Evolutionary conservation across 2,888 invertebrate genomes (phyloP), one percentile per base, ranked within the genome.

Genomic region (Nomada hirtipes): DNA sequence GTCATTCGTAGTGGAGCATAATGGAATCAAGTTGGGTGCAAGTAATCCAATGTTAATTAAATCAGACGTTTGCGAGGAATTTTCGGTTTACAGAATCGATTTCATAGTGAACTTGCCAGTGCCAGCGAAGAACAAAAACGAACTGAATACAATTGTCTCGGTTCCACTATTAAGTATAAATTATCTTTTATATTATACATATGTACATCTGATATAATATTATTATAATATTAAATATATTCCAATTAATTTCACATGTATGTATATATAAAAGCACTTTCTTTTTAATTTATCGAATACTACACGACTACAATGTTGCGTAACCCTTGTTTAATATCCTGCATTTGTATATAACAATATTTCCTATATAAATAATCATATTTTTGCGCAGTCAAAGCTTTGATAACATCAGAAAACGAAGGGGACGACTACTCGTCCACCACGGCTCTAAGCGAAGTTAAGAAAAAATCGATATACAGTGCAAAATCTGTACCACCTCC

Each of bases 121-220:
- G 50, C 26, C 59, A 13, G 2, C 72, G 4, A 60, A 75, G 3
- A 65, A 89, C 44, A 76, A 65, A 7, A 80, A 76, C 4, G 82
- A 52, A 23, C 63, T 91, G 13, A 71, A 84, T 26, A 26, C 82
- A 2, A 44, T 89, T 7, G 86, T 91, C 50, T 91, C 92, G 1
- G 74, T 72, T 2, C 92, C 92, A 15, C 50, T 92, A 47, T 73
- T 92, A 70, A 87, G 92, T 92, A 89, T 83, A 64, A 52, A 70
- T 52, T 11, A 15, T n/a, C 36, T 36, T 52, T 70, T 44, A 57
- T 23, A 57, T 29, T 20, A n/a, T 29, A 18, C 29, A 71, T 4
- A 36, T 36, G 29, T 15, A 10, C 47, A 29, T 52, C 18, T 52
- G 3, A 29, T 29, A 29, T 29, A 29, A 29, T 29, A 29, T 29